Evolutionary conservation across 2,113 vertebrate species (phyloP).

Genomic region (Hystrix cristata): DNA sequence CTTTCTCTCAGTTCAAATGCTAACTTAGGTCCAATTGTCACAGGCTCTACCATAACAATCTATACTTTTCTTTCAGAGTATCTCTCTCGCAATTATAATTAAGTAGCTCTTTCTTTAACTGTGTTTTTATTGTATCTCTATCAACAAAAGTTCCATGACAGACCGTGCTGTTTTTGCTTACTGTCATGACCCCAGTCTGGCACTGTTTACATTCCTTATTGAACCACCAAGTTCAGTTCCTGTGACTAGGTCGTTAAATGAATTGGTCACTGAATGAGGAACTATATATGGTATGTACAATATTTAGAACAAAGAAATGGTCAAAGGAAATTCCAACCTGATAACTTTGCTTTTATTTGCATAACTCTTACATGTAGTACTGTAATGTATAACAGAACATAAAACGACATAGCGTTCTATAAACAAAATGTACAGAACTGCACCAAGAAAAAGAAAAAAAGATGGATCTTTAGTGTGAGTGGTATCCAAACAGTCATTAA

Average conservation of each 20-base stretch:
- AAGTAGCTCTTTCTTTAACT: conserved; percentile 4
- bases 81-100: conserved; percentile 20
- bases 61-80: conserved; percentile 49
- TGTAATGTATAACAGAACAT: background rate
- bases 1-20: conserved; percentile 32
- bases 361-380: background rate
- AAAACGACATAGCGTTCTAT: background rate
- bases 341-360: background rate
- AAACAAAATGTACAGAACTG: background rate
- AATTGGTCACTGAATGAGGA: background rate
- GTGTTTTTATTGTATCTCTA: background rate
- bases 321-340: background rate
- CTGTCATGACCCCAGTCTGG: background rate
- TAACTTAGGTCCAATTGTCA: background rate
- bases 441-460: background rate
- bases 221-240: background rate
- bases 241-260: background rate
- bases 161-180: background rate
- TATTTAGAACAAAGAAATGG: background rate
- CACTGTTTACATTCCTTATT: background rate
- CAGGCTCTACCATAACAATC: background rate
- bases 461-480: background rate
- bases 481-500: background rate
- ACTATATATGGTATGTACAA: background rate
- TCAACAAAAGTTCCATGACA: background rate